Base-by-base conservation (phyloP, 2,797 vertebrate species). In the Telmatherina bonti region DNA sequence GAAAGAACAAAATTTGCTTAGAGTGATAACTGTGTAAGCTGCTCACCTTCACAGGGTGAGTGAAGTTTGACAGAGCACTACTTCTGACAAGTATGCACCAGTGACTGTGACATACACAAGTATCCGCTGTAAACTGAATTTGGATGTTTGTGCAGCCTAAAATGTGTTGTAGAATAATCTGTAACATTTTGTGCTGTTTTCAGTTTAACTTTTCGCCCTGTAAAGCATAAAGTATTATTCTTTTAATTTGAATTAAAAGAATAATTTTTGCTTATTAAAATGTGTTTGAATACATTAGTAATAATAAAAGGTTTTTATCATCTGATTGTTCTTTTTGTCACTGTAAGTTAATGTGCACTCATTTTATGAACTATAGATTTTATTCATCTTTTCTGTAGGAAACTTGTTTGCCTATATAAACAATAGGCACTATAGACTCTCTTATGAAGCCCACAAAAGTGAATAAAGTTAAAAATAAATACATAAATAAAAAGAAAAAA, bases 11-110 rank as follows among this genome's bases (percentile, higher is more conserved):
- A 20, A 35, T 63, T 52, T 63, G 8, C 12, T 47, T 26, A 31
- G 8, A 38, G n/a, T 53, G 7, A 10, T 36, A n/a, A 20, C n/a
- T 9, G 11, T 4, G 56, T 53, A 27, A 55, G 26, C 11, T 54
- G 10, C 36, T 56, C 52, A 62, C 38, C 22, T 41, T 60, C 7
- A 43, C 1, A 43, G n/a, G 38, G 27, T 41, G 27, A 52, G 15
- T 67, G 31, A 64, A 29, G 15, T 55, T 12, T 68, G 4, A 30
- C 13, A 54, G 35, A 72, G 45, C 27, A 51, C 6, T 20, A 16
- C 30, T 36, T 29, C 26, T 43, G 30, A 16, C 4, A 16, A 18
- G 5, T 43, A 43, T 41, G 2, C 4, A 43, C 16, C 41, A 43
- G 41, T 20, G 18, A 7, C 18, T 18, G 4, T 5, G 2, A 6